Percentiles rank a stretch among this genome's conserved stretches.
Evolutionary conservation across 2,888 invertebrate genomes (phyloP).

Genomic region (Danaus chrysippus): DNA sequence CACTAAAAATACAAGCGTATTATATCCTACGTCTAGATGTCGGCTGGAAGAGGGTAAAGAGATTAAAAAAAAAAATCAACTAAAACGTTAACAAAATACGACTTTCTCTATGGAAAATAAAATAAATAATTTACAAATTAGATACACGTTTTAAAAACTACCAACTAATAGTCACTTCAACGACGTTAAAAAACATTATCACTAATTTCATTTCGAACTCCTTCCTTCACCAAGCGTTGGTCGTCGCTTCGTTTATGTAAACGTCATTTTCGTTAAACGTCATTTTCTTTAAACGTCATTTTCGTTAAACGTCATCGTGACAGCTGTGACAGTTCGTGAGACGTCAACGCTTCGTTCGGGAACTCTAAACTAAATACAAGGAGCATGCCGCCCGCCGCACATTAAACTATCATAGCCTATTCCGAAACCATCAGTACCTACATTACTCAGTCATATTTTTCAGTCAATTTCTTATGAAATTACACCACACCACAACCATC

Average conservation of each 20-base stretch:
- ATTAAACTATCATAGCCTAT: conserved; percentile 71
- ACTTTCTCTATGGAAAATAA: conserved; percentile 78
- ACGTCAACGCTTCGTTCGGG: conserved; percentile 48
- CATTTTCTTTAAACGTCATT: conserved; percentile 22
- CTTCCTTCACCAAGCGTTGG: conserved; percentile 19
- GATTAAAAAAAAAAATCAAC: conserved; percentile 71
- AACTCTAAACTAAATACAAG: conserved; percentile 51
- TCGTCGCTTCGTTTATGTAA: not conserved
- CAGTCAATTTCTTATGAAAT: conserved; percentile 77
- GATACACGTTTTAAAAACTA: conserved; percentile 73
- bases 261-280: conserved; percentile 29
- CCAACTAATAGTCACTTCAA: conserved; percentile 71
- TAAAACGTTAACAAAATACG: conserved; percentile 80
- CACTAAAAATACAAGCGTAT: conserved; percentile 78
- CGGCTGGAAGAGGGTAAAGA: conserved; percentile 71
- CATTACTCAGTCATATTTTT: conserved; percentile 77
- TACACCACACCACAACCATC: conserved; percentile 61
- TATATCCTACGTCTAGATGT: conserved; percentile 71
- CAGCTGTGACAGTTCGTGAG: conserved; percentile 26
- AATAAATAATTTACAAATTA: conserved; percentile 77
- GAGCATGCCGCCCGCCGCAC: conserved; percentile 74
- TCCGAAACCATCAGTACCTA: conserved; percentile 71
- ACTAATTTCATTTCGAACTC: conserved; percentile 57
- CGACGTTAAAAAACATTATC: conserved; percentile 59
- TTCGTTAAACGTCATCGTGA: conserved; percentile 36